Evolutionary conservation across 2,113 vertebrate species (phyloP).

Genomic region (Pedionomus torquatus): DNA sequence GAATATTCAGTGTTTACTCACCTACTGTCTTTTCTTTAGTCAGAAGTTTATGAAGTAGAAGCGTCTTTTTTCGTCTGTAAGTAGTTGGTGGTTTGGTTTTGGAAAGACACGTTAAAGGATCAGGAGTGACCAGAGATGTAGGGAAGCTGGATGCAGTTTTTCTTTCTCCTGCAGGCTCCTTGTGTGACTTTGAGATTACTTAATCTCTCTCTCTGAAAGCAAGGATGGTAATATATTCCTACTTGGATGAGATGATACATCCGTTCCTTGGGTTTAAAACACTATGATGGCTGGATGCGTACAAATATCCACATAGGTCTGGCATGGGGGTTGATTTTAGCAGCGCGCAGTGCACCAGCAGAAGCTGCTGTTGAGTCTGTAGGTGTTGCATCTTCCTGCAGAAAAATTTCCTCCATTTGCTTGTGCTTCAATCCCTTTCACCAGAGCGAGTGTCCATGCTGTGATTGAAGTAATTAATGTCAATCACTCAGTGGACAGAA

Average conservation of each 20-base stretch:
- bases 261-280: not conserved
- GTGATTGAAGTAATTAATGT: conserved; percentile 60
- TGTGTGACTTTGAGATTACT: not conserved
- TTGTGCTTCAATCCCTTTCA: conserved; percentile 12
- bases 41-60: not conserved
- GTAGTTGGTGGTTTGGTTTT: not conserved
- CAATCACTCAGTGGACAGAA: conserved; percentile 30
- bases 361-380: not conserved
- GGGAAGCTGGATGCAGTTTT: not conserved
- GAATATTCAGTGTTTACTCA: conserved; percentile 47
- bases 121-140: not conserved
- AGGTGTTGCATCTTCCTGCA: not conserved
- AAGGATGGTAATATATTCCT: not conserved
- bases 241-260: not conserved
- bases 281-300: not conserved
- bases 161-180: not conserved
- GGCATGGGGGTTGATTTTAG: not conserved
- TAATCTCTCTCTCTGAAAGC: not conserved
- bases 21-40: conserved; percentile 18
- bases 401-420: not conserved
- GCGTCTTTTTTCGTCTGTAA: not conserved
- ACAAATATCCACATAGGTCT: not conserved
- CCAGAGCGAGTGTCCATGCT: not conserved
- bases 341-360: not conserved
- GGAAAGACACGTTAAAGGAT: not conserved